Evolutionary conservation across 2,113 vertebrate genomes (phyloP).

Genomic region (Castor canadensis): DNA sequence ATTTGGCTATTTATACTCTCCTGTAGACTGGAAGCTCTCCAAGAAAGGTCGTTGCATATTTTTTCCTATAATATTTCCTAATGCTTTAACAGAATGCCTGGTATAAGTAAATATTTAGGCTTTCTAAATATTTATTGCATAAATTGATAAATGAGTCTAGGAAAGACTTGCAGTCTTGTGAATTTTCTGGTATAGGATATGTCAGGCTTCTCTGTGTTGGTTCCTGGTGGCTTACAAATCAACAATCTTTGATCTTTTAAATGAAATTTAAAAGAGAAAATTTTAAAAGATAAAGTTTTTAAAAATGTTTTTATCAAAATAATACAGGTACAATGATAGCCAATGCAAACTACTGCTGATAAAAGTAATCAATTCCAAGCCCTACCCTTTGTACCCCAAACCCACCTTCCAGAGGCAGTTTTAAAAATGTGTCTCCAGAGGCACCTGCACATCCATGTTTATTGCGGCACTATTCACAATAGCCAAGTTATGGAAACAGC

Average conservation of each 20-base stretch:
- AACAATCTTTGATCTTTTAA: background rate
- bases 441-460: too few species aligned
- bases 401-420: background rate
- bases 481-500: too few species aligned
- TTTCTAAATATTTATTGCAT: background rate
- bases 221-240: background rate
- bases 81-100: background rate
- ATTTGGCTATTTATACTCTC: background rate
- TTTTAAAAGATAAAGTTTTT: background rate
- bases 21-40: background rate
- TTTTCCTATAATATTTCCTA: background rate
- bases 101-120: background rate
- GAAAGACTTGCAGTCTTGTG: background rate
- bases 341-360: background rate
- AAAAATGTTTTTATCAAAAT: background rate
- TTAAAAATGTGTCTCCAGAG: background rate
- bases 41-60: accelerated
- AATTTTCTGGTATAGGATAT: background rate
- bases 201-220: background rate
- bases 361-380: background rate
- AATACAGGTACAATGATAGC: background rate
- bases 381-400: background rate
- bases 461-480: too few species aligned
- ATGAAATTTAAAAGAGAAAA: background rate
- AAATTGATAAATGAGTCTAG: background rate